phyloP scores from a whole-genome alignment of 1,140 invertebrate genomes.

The Geopemphigus sp. region DNA sequence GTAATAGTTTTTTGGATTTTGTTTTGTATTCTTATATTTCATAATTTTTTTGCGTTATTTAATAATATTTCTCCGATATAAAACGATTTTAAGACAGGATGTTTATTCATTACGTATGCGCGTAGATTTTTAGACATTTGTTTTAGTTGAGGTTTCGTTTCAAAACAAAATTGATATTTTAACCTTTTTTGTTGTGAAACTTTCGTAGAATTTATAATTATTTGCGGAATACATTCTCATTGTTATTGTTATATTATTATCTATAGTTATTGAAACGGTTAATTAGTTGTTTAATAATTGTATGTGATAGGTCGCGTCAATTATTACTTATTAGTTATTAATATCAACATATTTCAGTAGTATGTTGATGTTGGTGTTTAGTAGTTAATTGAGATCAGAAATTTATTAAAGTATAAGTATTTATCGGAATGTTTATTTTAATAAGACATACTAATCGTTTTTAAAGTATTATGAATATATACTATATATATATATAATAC shows the following conservation, averaged over 20 bases:
- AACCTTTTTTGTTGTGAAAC: not conserved
- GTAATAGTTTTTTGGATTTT: not conserved
- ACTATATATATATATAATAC: too few relatives aligned
- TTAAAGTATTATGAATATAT: too few relatives aligned
- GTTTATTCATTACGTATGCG: too few relatives aligned
- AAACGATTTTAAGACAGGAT: not conserved
- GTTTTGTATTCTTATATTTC: not conserved
- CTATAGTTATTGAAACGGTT: not conserved
- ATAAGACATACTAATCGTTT: too few relatives aligned
- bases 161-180: not conserved
- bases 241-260: not conserved
- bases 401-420: not conserved
- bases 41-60: not conserved
- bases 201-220: not conserved
- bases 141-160: not conserved
- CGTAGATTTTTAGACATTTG: not conserved
- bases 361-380: not conserved
- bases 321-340: not conserved
- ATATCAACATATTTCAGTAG: not conserved
- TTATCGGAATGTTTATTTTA: too few relatives aligned
- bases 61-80: not conserved
- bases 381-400: not conserved
- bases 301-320: not conserved
- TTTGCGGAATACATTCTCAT: not conserved
- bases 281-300: not conserved